Conservation (phyloP, 2,888 invertebrate species). For the Epinotia ramella region DNA sequence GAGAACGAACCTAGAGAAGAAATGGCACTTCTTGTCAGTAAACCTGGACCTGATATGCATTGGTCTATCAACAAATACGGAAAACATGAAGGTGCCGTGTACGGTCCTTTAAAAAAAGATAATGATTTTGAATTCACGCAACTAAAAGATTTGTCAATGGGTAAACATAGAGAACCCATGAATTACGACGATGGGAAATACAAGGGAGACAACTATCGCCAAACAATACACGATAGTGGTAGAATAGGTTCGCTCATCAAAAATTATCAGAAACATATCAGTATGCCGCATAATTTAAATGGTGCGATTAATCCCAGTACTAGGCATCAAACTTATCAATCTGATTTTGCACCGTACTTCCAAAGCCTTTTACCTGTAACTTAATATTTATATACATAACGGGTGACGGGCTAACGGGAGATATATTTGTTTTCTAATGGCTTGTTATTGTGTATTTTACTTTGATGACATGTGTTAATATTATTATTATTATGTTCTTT, state of each 20-base stretch:
- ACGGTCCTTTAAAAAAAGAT: not conserved
- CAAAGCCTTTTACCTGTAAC: not conserved
- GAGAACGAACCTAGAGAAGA: constrained; percentile 6
- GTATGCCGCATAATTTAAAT: not conserved
- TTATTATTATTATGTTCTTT: too few relatives aligned
- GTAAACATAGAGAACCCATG: not conserved
- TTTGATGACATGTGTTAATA: too few relatives aligned
- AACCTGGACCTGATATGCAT: constrained; percentile 14
- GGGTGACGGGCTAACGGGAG: too few relatives aligned
- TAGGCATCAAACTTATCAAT: constrained; percentile 21
- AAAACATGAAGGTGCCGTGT: constrained; percentile 14
- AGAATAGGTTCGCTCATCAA: constrained; percentile 3
- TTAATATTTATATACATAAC: not conserved
- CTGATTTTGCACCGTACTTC: constrained; percentile 15
- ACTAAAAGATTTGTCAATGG: constrained; percentile 10
- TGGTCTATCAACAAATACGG: constrained; percentile 28
- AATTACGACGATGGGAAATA: not conserved
- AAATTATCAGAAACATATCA: constrained; percentile 7
- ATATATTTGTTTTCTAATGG: too few relatives aligned
- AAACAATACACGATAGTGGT: constrained; percentile 1
- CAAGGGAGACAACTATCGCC: constrained; percentile 4
- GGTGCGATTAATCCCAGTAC: constrained; percentile 5
- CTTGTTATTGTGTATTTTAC: too few relatives aligned
- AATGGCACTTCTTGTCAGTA: constrained; percentile 21
- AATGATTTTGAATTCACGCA: constrained; percentile 5